A percentile compares a stretch with the other conserved stretches of the same genome.
Conservation (phyloP, 2,888 invertebrate species). For the Lamellibrachia columna region DNA sequence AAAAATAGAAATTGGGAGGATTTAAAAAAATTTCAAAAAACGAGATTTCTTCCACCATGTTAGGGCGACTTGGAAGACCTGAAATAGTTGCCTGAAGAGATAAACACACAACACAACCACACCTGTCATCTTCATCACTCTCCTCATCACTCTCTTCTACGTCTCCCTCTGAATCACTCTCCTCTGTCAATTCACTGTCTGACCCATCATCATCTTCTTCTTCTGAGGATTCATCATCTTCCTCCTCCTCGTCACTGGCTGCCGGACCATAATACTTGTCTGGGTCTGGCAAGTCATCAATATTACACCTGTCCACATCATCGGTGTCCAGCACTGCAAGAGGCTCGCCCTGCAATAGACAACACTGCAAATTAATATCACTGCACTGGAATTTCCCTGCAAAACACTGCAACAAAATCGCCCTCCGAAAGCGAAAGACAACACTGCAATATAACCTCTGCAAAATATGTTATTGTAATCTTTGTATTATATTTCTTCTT, state of each 20-base stretch:
- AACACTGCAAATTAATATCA: neutral
- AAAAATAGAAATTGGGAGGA: too few relatives aligned
- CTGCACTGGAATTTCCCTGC: neutral
- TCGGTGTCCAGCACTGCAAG: conserved; percentile 21
- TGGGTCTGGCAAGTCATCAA: conserved; percentile 28
- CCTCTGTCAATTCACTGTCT: conserved; percentile 20
- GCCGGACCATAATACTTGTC: conserved; percentile 28
- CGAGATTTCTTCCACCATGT: neutral
- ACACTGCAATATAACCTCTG: neutral
- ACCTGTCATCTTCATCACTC: neutral
- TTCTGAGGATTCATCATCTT: neutral
- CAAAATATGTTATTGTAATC: too few relatives aligned
- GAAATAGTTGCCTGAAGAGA: neutral
- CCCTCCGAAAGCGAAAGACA: neutral
- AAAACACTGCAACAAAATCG: neutral
- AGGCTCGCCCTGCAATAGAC: conserved; percentile 6
- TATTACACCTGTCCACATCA: neutral
- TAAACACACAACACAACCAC: neutral
- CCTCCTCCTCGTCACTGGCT: conserved; percentile 9
- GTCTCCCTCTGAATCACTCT: conserved; percentile 25
- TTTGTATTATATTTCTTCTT: too few relatives aligned
- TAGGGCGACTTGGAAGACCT: too few relatives aligned
- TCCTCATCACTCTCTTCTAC: neutral
- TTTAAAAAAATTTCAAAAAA: neutral
- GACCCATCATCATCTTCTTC: conserved; percentile 7